A percentile compares a stretch with the other conserved stretches of the same genome.
Evolutionary conservation across 2,797 vertebrate genomes (phyloP).

Genomic region (Sebastes cheni): DNA sequence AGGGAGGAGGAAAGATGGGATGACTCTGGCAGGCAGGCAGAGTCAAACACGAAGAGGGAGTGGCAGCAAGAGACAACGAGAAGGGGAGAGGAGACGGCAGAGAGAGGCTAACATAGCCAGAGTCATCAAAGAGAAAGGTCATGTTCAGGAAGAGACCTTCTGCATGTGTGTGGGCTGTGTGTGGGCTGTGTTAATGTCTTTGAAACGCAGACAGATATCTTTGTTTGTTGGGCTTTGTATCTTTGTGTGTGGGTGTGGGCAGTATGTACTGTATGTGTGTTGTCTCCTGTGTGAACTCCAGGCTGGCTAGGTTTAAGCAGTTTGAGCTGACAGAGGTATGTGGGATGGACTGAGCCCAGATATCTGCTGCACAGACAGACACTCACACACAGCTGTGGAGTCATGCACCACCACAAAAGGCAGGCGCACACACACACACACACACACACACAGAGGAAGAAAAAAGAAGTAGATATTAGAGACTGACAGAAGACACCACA

Average conservation of each 20-base stretch:
- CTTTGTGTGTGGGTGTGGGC: background rate
- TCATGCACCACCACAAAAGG: constrained; percentile 23
- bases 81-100: constrained; percentile 16
- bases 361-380: constrained; percentile 64
- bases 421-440: background rate
- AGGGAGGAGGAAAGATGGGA: constrained; percentile 27
- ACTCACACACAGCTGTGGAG: constrained; percentile 48
- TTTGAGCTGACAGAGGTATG: constrained; percentile 71
- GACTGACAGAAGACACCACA: constrained; percentile 34
- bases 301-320: constrained; percentile 57
- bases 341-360: constrained; percentile 69
- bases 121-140: constrained; percentile 51
- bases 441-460: background rate
- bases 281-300: constrained; percentile 66
- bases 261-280: constrained; percentile 16
- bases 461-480: constrained; percentile 19
- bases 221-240: constrained; percentile 2
- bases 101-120: constrained; percentile 1
- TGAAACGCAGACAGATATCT: background rate
- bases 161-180: constrained; percentile 15
- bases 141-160: constrained; percentile 39
- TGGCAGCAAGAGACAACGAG: constrained; percentile 6
- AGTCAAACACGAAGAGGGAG: constrained; percentile 7
- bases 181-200: constrained; percentile 3
- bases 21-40: background rate